phyloP scores from a whole-genome alignment of 1,140 invertebrate genomes.

The Protaetia brevitarsis region DNA sequence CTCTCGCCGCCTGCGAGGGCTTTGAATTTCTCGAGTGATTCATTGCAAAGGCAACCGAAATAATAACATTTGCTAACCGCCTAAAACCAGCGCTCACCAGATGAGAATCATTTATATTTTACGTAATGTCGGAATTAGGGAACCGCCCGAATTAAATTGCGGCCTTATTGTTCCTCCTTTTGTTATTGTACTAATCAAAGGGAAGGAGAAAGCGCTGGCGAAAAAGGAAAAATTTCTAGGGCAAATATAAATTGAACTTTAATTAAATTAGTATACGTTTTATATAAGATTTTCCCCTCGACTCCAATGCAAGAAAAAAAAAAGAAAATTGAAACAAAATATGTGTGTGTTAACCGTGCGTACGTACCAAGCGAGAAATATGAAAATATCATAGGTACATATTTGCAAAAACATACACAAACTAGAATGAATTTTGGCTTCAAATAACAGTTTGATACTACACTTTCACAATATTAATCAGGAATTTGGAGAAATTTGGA shows the following conservation, averaged over 20 bases:
- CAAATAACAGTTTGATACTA: too few relatives aligned
- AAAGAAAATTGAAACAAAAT: too few relatives aligned
- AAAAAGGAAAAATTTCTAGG: constrained; percentile 3
- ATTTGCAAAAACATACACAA: too few relatives aligned
- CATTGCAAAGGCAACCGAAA: constrained; percentile 24
- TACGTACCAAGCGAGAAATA: too few relatives aligned
- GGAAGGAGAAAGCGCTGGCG: background rate
- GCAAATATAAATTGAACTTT: constrained; percentile 19
- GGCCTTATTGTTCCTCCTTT: constrained; percentile 20
- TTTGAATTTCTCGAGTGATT: constrained; percentile 21
- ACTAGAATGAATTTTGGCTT: too few relatives aligned
- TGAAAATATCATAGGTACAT: too few relatives aligned
- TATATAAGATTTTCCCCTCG: too few relatives aligned
- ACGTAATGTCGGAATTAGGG: constrained; percentile 20
- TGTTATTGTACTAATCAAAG: constrained; percentile 22
- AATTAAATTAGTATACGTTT: constrained; percentile 15
- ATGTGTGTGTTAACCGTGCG: too few relatives aligned
- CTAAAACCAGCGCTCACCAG: constrained; percentile 12
- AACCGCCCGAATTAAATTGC: constrained; percentile 22
- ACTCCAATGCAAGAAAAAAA: too few relatives aligned
- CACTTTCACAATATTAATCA: too few relatives aligned
- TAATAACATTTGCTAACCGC: constrained; percentile 24
- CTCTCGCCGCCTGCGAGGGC: background rate
- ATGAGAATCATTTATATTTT: constrained; percentile 24
- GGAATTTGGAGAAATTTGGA: too few relatives aligned